Base-by-base conservation (phyloP, 2,113 vertebrate genomes). In the Geothlypis trichas region DNA sequence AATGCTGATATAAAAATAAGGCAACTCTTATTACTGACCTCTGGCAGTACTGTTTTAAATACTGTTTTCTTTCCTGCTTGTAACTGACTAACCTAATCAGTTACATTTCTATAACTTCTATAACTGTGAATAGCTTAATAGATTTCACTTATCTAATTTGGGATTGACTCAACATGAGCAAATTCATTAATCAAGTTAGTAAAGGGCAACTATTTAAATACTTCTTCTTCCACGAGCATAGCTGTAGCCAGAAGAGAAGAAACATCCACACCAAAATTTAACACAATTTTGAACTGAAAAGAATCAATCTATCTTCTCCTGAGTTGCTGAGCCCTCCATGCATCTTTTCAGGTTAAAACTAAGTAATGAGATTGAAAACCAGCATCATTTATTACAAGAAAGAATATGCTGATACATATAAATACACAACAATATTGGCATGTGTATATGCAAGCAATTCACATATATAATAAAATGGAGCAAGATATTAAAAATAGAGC, bases 281-380 rank as follows among this genome's bases (percentile, higher is more conserved):
- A 67, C 3, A 72, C 9, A 63, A 17, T 74, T 67, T 58, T 66
- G 28, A 62, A 19, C 23, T 62, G 31, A 41, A 46, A 46, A 69
- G 11, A 42, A 26, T 46, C 33, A 33, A 6, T 27, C 19, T 49
- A 27, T 17, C 41, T 71, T 63, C 37, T 78, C 37, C 31, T 77
- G 27, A 39, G 1, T 35, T 2, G 0, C 31, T 51, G 28, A 75
- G 15, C 19, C 10, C 17, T 58, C 41, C 22, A 22, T 5, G 2
- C 28, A 75, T 58, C 46, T 63, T 80, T 49, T 58, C 37, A 85
- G 46, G 11, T 55, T 71, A 75, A 90, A 86, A 55, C 14, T 37
- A 85, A 62, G 26, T 23, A 22, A 59, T 24, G 3, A 31, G 35
- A 83, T 65, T 10, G 12, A 68, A 75, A 83, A 80, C 8, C 18